Evolutionary conservation across 2,113 vertebrate species (phyloP).

Genomic region (Neolamprologus falcicula): DNA sequence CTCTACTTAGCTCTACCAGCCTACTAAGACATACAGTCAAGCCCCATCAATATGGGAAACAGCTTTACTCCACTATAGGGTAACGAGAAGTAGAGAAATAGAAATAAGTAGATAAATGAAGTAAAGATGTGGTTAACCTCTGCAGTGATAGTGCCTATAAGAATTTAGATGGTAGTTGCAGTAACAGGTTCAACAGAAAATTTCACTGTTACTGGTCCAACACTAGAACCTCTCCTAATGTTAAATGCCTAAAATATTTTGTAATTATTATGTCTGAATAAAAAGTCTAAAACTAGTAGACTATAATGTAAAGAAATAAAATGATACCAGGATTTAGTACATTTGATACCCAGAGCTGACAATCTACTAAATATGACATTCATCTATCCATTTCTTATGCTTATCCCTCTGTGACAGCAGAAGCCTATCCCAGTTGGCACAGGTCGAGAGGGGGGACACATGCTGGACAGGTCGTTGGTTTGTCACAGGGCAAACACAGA

Average conservation of each 20-base stretch:
- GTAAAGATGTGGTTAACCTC: not conserved
- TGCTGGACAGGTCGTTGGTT: not conserved
- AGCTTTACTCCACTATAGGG: slow-evolving; percentile 41
- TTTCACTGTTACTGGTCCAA: not conserved
- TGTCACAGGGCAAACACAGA: not conserved
- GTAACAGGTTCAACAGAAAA: not conserved
- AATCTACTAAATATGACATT: not conserved
- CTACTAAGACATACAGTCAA: slow-evolving; percentile 37
- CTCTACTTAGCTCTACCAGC: slow-evolving; percentile 36
- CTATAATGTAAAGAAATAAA: not conserved
- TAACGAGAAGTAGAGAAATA: not conserved
- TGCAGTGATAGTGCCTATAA: not conserved
- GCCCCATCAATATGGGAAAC: slow-evolving; percentile 63
- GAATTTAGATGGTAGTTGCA: not conserved
- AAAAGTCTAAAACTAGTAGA: not conserved
- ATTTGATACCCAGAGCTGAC: not conserved
- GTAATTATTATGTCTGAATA: not conserved
- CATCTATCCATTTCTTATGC: not conserved
- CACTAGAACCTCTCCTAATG: not conserved
- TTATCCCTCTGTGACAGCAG: not conserved
- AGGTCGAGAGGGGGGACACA: not conserved
- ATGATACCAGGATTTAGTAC: not conserved
- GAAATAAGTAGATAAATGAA: not conserved
- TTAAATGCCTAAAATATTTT: not conserved
- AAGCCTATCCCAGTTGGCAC: not conserved